Conservation (phyloP, 2,113 vertebrate species). For the Lichenostomus cassidix region DNA sequence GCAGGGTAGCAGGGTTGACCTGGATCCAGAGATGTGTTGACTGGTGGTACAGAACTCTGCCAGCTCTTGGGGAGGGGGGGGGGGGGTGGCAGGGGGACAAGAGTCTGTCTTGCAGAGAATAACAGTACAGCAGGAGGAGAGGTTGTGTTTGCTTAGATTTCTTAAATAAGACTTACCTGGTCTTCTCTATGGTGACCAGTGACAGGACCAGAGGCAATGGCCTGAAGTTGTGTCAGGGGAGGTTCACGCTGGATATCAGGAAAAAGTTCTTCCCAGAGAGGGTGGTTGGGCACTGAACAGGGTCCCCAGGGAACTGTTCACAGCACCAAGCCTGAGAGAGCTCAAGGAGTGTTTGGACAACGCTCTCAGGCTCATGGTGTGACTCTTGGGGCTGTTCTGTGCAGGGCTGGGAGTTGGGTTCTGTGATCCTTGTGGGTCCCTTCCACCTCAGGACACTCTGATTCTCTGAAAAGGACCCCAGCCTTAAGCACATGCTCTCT, state of each 20-base stretch:
- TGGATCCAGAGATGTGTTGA: neutral
- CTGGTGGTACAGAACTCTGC: neutral
- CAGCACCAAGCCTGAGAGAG: neutral
- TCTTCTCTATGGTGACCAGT: neutral
- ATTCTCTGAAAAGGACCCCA: neutral
- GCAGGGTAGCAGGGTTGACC: neutral
- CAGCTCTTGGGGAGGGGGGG: rapidly evolving
- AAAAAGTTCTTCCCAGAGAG: neutral
- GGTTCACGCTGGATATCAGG: neutral
- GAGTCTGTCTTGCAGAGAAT: neutral
- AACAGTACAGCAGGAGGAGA: neutral
- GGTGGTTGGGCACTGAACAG: neutral
- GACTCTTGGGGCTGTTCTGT: neutral
- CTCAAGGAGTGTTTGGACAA: neutral
- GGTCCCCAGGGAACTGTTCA: neutral
- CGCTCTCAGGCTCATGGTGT: neutral
- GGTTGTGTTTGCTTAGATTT: neutral
- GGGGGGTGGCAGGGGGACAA: rapidly evolving
- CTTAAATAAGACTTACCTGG: neutral
- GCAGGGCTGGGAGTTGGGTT: neutral
- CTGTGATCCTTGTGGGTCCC: neutral
- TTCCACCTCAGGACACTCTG: neutral
- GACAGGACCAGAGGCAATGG: neutral
- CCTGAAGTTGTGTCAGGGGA: neutral
- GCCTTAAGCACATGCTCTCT: no score